Conservation (phyloP, 2,113 vertebrate species). For the Rissa tridactyla region DNA sequence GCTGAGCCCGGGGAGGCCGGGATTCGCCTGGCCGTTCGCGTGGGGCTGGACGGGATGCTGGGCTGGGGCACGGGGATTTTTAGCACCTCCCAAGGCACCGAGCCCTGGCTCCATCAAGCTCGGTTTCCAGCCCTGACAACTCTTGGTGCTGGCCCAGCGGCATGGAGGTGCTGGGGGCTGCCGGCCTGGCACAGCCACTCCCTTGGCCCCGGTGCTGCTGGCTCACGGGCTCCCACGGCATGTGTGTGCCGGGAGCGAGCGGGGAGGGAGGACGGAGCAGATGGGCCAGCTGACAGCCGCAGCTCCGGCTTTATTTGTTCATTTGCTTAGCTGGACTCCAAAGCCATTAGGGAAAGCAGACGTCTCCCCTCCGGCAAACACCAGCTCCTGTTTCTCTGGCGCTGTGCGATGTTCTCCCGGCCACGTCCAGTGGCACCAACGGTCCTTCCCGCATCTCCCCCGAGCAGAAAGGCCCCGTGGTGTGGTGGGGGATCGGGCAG, state of each 20-base stretch:
- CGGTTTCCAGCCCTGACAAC: rapidly evolving
- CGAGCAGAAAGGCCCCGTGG: rapidly evolving
- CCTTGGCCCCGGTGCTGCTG: rapidly evolving
- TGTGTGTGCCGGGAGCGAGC: rapidly evolving
- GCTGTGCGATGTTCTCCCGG: background rate
- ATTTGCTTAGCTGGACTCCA: background rate
- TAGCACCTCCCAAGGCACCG: background rate
- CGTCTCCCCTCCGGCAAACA: background rate
- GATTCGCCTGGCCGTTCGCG: rapidly evolving
- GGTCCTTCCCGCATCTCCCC: background rate
- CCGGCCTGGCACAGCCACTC: rapidly evolving
- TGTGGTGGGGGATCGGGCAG: rapidly evolving
- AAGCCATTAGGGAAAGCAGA: background rate
- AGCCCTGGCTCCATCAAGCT: background rate
- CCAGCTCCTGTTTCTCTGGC: background rate
- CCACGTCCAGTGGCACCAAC: rapidly evolving
- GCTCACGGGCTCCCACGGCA: rapidly evolving
- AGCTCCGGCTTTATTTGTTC: background rate
- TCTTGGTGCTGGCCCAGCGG: background rate
- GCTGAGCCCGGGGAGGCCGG: rapidly evolving
- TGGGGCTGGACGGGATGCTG: background rate
- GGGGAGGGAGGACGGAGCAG: background rate
- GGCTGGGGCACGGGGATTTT: background rate
- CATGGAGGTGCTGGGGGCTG: background rate
- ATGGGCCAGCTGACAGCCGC: background rate